phyloP scores from a whole-genome alignment of 2,113 vertebrate species.

The Psettodes erumei region DNA sequence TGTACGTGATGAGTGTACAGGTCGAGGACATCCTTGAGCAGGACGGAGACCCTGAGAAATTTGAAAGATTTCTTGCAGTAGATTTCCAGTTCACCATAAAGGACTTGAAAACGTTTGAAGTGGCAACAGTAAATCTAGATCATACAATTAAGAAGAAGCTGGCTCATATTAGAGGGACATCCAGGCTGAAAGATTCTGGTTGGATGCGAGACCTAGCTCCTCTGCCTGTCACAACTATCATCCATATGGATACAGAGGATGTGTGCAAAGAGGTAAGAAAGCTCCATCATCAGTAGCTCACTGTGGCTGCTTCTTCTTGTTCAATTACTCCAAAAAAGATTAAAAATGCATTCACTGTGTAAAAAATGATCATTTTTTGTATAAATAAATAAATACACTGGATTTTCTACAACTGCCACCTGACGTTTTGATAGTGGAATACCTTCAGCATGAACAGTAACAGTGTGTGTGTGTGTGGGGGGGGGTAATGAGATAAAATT shows the following conservation, averaged over 20 bases:
- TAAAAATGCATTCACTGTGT: too few relatives aligned
- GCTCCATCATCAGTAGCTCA: not conserved
- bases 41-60: constrained; percentile 91
- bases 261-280: constrained; percentile 83
- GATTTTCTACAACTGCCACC: too few relatives aligned
- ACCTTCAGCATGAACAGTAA: too few relatives aligned
- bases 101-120: constrained; percentile 78
- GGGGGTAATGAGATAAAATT: too few relatives aligned
- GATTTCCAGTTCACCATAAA: constrained; percentile 86
- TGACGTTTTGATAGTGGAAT: too few relatives aligned
- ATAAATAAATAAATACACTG: too few relatives aligned
- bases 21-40: constrained; percentile 85
- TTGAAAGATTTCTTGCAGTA: constrained; percentile 83
- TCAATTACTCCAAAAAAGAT: not conserved
- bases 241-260: constrained; percentile 81
- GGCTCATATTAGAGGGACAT: constrained; percentile 81
- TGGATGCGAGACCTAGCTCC: constrained; percentile 66
- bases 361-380: too few relatives aligned
- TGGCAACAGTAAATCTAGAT: constrained; percentile 88
- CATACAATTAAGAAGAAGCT: constrained; percentile 87
- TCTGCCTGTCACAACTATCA: constrained; percentile 72
- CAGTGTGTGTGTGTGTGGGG: too few relatives aligned
- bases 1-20: constrained; percentile 80
- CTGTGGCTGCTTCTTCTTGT: not conserved
- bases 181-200: constrained; percentile 69